Percentiles rank a stretch among this genome's conserved stretches.
Evolutionary conservation across 2,888 invertebrate species (phyloP).

Genomic region (Tenthredo notha): DNA sequence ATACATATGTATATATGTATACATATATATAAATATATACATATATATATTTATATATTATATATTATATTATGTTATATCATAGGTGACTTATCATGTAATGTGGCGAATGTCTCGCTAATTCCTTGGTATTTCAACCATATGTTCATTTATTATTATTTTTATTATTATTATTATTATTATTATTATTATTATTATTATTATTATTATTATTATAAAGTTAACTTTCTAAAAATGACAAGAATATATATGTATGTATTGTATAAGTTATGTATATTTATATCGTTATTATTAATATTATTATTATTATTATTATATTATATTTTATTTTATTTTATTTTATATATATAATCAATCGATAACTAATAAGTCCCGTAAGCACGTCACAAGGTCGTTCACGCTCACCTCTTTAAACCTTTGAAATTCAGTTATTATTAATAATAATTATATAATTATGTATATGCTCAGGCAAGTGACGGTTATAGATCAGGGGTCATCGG

Average conservation of each 20-base stretch:
- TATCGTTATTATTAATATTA: conserved; percentile 62
- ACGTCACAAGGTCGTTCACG: conserved; percentile 54
- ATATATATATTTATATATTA: background rate
- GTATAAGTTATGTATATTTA: conserved; percentile 77
- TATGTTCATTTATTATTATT: conserved; percentile 47
- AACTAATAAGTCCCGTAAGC: conserved; percentile 63
- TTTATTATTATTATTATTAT: conserved; percentile 47
- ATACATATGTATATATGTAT: conserved; percentile 49
- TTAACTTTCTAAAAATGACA: conserved; percentile 69
- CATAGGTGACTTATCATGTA: conserved; percentile 31
- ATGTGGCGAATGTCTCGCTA: conserved; percentile 47
- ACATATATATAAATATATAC: background rate
- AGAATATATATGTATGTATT: conserved; percentile 71
- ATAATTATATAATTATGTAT: conserved; percentile 39
- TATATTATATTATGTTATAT: conserved; percentile 26
- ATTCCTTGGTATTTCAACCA: conserved; percentile 49
- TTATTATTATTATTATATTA: conserved; percentile 65
- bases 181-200: conserved; percentile 55
- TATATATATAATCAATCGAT: conserved; percentile 68
- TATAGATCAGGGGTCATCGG: conserved; percentile 37
- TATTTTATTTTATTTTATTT: conserved; percentile 64
- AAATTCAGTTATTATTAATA: conserved; percentile 33
- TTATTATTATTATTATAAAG: conserved; percentile 60
- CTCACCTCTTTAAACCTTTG: background rate
- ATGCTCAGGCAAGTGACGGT: conserved; percentile 46